A percentile compares a stretch with the other conserved stretches of the same genome.
Conservation (phyloP, 2,888 invertebrate species). For the Gymnosoma rotundatum region DNA sequence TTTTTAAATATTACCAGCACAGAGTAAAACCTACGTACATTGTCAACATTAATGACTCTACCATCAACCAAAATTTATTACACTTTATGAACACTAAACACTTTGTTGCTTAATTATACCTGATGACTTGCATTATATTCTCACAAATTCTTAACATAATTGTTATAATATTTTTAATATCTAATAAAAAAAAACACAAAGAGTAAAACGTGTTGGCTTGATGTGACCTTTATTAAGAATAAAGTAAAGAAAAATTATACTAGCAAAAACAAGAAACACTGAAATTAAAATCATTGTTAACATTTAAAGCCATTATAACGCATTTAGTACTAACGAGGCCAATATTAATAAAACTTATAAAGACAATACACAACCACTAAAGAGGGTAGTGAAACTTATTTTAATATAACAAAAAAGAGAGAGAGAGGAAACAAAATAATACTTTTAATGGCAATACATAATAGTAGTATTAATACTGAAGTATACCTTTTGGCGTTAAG, state of each 20-base stretch:
- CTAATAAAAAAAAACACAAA: slow-evolving; percentile 7
- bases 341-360: slow-evolving; percentile 53
- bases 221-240: slow-evolving; percentile 34
- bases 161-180: slow-evolving; percentile 5
- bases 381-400: too few species aligned
- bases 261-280: neutral
- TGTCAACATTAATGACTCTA: slow-evolving; percentile 29
- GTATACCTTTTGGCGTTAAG: slow-evolving; percentile 56
- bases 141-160: slow-evolving; percentile 29
- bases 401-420: neutral
- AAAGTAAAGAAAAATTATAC: slow-evolving; percentile 27
- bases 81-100: slow-evolving; percentile 57
- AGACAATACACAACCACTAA: neutral
- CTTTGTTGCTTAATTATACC: slow-evolving; percentile 65
- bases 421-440: slow-evolving; percentile 23
- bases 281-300: slow-evolving; percentile 48
- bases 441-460: slow-evolving; percentile 63
- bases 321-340: slow-evolving; percentile 66
- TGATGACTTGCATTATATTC: slow-evolving; percentile 25
- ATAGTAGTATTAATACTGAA: slow-evolving; percentile 64
- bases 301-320: slow-evolving; percentile 60
- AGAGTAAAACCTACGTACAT: slow-evolving; percentile 13
- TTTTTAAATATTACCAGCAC: neutral
- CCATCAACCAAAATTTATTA: slow-evolving; percentile 39
- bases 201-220: neutral